Evolutionary conservation across 2,113 vertebrate species (phyloP).

Genomic region (Sigmodon hispidus): DNA sequence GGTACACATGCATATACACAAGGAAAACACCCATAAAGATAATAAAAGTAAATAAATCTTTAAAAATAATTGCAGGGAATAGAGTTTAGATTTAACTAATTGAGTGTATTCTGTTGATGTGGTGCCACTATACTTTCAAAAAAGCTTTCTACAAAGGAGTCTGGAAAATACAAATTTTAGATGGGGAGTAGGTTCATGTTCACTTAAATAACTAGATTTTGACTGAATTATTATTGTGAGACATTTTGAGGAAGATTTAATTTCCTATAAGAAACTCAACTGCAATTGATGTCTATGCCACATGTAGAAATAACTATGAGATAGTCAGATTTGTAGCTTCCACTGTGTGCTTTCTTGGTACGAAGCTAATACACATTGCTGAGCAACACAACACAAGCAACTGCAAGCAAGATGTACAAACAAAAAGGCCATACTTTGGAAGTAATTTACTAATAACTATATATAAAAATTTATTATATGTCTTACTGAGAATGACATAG

Average conservation of each 20-base stretch:
- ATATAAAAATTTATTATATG: background rate
- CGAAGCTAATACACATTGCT: background rate
- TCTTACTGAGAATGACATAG: background rate
- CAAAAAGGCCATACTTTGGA: background rate
- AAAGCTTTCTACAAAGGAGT: background rate
- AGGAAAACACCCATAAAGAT: background rate
- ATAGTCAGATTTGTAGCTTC: background rate
- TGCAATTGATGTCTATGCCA: background rate
- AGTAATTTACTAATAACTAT: background rate
- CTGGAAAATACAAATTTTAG: background rate
- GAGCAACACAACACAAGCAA: background rate
- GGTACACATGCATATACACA: background rate
- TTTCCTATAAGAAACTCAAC: constrained; percentile 19
- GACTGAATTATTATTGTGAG: constrained; percentile 29
- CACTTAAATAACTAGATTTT: background rate
- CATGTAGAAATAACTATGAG: background rate
- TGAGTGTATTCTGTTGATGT: background rate
- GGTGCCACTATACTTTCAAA: background rate
- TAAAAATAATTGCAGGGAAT: background rate
- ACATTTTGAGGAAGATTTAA: background rate
- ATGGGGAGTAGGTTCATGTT: background rate
- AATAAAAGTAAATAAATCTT: background rate
- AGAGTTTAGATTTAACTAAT: background rate
- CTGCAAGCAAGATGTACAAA: background rate
- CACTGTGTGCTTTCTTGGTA: background rate